Evolutionary conservation across 2,113 vertebrate genomes (phyloP).

Genomic region (Oreochromis tanganicae): DNA sequence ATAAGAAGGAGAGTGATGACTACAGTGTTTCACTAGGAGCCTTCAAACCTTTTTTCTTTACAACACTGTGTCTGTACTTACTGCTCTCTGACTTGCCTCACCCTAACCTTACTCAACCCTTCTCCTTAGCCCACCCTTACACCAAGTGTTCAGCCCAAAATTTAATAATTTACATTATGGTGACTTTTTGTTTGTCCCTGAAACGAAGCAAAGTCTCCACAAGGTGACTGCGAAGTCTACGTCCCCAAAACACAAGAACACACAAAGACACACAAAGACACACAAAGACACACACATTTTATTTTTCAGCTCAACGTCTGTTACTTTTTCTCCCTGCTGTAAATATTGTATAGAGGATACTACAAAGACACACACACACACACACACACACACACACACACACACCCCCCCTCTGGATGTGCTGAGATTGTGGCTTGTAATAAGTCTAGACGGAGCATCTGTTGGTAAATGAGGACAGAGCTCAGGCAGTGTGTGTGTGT

Average conservation of each 20-base stretch:
- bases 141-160: background rate
- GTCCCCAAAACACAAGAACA: background rate
- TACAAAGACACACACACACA: background rate
- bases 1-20: background rate
- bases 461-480: no score
- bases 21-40: background rate
- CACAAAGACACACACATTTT: background rate
- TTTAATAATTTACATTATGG: background rate
- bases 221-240: background rate
- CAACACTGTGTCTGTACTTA: background rate
- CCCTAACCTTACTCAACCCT: rapidly evolving
- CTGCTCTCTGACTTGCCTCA: background rate
- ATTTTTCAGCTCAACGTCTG: no score
- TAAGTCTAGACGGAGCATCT: no score
- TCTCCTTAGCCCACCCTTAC: background rate
- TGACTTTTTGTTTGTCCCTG: background rate
- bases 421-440: no score
- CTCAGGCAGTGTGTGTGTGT: background rate
- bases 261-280: background rate
- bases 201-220: background rate
- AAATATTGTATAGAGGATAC: background rate
- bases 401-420: no score
- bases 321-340: no score
- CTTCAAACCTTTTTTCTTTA: background rate
- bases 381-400: no score